These are phyloP conservation scores for Drosophila helvetica DNA, from an alignment of 2,888 invertebrate genomes.

Conservation along the genomic window DNA sequence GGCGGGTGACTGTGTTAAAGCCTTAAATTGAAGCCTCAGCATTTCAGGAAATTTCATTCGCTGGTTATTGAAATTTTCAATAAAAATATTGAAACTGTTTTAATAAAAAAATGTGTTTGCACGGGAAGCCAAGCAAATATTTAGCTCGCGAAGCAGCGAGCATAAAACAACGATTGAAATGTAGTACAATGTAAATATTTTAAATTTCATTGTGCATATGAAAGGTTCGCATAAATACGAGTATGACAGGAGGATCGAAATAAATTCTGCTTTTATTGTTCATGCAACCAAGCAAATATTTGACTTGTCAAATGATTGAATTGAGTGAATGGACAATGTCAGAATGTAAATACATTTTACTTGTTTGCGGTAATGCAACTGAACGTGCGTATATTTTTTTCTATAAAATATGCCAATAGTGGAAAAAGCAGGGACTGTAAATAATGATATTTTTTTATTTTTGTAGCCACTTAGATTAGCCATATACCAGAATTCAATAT, in stretches of 20 bases:
- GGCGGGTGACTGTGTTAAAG: neutral
- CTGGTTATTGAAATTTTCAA: slow-evolving; percentile 17
- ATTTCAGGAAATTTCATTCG: slow-evolving; percentile 13
- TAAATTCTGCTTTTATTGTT: neutral
- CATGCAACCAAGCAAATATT: neutral
- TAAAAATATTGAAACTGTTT: slow-evolving; percentile 4
- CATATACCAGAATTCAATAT: no score
- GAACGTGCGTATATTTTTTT: no score
- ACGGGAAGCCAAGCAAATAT: neutral
- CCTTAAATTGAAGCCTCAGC: slow-evolving; percentile 12
- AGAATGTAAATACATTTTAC: neutral
- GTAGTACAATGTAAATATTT: neutral
- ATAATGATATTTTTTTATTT: no score
- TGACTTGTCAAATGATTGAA: neutral
- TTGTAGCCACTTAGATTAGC: no score
- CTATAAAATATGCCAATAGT: no score
- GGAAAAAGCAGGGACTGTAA: no score
- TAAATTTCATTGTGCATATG: neutral
- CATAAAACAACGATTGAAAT: neutral
- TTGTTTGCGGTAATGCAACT: neutral
- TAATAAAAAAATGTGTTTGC: neutral
- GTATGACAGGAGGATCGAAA: neutral
- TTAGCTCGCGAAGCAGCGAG: neutral
- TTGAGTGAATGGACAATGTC: neutral
- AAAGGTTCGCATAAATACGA: no score